Conservation (phyloP, 2,113 vertebrate genomes). For the Ahaetulla prasina region DNA sequence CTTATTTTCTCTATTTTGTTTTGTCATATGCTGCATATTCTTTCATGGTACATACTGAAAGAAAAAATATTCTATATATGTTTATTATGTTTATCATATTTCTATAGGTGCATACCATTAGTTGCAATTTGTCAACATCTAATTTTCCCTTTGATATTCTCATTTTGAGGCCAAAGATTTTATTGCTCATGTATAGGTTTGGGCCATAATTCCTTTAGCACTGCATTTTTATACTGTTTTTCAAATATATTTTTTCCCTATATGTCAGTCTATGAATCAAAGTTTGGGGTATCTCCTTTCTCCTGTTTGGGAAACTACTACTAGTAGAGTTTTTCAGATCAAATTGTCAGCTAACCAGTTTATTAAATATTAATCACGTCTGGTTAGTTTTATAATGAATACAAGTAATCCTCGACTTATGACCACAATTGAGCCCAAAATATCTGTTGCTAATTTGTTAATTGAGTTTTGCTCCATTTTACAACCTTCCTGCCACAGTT, state of each 20-base stretch:
- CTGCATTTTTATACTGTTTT: not conserved
- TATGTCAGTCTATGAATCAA: not conserved
- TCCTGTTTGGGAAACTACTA: not conserved
- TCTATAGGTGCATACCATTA: not conserved
- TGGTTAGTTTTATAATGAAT: not conserved
- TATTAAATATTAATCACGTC: not conserved
- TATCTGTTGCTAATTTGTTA: not conserved
- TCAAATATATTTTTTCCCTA: not conserved
- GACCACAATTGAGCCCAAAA: not conserved
- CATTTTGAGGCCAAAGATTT: not conserved
- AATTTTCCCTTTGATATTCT: not conserved
- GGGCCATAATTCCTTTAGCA: not conserved
- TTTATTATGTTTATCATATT: not conserved
- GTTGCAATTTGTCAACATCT: not conserved
- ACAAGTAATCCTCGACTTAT: not conserved
- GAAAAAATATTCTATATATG: not conserved
- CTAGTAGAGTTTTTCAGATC: not conserved
- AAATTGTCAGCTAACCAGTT: not conserved
- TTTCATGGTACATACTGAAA: not conserved
- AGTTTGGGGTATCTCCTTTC: not conserved
- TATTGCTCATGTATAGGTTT: not conserved
- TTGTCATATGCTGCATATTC: not conserved
- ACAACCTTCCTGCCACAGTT: too few relatives aligned
- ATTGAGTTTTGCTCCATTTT: too few relatives aligned
- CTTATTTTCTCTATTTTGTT: not conserved